A percentile compares a stretch with the other conserved stretches of the same genome.
These are phyloP conservation scores for Mormyrus hasselquistii DNA, from an alignment of 2,797 vertebrate genomes.

Conservation along the genomic window DNA sequence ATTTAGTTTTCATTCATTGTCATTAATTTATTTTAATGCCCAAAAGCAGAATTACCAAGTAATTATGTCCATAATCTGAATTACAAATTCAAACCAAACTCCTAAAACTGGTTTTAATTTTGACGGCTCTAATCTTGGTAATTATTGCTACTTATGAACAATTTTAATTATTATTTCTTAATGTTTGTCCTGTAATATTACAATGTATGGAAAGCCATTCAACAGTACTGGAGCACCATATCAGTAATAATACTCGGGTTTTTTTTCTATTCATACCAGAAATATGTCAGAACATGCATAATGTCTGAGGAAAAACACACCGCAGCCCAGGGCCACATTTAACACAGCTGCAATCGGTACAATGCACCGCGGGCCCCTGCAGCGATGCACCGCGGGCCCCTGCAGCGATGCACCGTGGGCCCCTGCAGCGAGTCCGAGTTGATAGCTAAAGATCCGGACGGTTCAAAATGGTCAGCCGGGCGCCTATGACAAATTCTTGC, in stretches of 20 bases:
- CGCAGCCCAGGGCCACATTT: no score
- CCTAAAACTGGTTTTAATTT: not conserved
- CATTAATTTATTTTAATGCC: not conserved
- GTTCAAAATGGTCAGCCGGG: no score
- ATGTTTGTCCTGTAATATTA: not conserved
- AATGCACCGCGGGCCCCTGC: no score
- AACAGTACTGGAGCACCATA: not conserved
- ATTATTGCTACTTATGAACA: not conserved
- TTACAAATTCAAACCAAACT: not conserved
- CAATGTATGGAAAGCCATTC: not conserved
- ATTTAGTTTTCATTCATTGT: not conserved
- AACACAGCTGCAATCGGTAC: no score
- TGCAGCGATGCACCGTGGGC: no score
- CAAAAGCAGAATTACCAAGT: not conserved
- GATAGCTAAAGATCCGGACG: no score
- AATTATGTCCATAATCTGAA: not conserved
- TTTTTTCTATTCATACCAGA: not conserved
- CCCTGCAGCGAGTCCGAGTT: no score
- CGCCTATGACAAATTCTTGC: no score
- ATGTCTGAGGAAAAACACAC: not conserved
- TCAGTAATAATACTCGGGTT: not conserved
- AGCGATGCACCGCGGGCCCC: no score
- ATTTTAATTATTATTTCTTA: not conserved
- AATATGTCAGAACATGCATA: not conserved
- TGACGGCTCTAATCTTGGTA: not conserved